Evolutionary conservation across 2,797 vertebrate genomes (phyloP).

Genomic region (Fistularia tabacaria): DNA sequence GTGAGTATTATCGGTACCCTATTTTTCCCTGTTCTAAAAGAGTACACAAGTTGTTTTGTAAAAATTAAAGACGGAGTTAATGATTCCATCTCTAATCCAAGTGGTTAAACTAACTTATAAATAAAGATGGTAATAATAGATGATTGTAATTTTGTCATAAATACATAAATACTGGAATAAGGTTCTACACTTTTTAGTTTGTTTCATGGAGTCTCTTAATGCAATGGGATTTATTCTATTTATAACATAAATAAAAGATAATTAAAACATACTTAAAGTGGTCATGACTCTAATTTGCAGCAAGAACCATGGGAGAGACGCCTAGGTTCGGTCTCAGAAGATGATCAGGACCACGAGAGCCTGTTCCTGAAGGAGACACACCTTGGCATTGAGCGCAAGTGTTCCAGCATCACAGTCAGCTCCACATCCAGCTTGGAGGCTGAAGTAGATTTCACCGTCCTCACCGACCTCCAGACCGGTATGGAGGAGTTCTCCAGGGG

Average conservation of each 20-base stretch:
- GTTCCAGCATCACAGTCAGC: slow-evolving; percentile 96
- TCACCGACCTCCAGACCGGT: slow-evolving; percentile 91
- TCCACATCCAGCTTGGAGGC: slow-evolving; percentile 96
- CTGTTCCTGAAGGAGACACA: slow-evolving; percentile 93
- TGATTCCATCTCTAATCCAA: no score
- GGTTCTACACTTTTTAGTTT: no score
- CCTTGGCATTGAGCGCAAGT: slow-evolving; percentile 94
- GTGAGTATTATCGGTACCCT: slow-evolving; percentile 55
- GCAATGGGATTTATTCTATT: background rate
- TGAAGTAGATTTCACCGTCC: slow-evolving; percentile 95
- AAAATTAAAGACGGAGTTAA: no score
- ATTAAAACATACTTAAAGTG: background rate
- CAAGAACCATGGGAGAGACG: slow-evolving; percentile 84
- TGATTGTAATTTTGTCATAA: no score
- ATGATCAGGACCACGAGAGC: slow-evolving; percentile 88
- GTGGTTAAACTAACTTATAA: no score
- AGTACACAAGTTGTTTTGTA: no score
- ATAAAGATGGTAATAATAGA: no score
- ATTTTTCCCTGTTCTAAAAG: no score
- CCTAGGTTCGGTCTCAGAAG: slow-evolving; percentile 81
- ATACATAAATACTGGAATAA: no score
- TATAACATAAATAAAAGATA: background rate
- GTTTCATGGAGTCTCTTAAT: no score
- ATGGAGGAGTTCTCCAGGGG: slow-evolving; percentile 94
- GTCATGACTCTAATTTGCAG: slow-evolving; percentile 44